phyloP scores from a whole-genome alignment of 1,140 invertebrate species.

The Lordiphosa stackelbergi region DNA sequence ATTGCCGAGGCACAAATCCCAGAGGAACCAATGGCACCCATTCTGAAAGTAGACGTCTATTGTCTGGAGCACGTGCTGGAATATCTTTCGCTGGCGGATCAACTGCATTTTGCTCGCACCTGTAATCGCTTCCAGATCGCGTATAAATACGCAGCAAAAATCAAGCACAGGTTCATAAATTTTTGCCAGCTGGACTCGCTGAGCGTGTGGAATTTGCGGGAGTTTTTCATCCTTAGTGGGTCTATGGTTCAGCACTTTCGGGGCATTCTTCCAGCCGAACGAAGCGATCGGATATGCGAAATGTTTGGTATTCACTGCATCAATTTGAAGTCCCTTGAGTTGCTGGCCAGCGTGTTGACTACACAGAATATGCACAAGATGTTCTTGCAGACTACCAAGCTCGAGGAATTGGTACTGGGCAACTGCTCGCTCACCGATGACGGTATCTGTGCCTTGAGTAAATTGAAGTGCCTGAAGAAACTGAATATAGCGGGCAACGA shows the following conservation, averaged over 20 bases:
- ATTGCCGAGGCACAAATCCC: neutral
- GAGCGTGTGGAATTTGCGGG: conserved; percentile 51
- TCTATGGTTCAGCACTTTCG: conserved; percentile 8
- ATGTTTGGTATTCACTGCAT: conserved; percentile 28
- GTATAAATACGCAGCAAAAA: too few relatives aligned
- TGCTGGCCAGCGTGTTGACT: conserved; percentile 9
- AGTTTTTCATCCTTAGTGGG: conserved; percentile 50
- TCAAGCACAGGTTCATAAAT: too few relatives aligned
- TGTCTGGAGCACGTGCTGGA: conserved; percentile 32
- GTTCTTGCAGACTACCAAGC: conserved; percentile 11
- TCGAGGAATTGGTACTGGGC: conserved; percentile 16
- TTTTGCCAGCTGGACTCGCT: conserved; percentile 14
- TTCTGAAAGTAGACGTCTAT: conserved; percentile 38
- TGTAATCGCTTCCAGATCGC: conserved; percentile 34
- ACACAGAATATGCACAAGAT: conserved; percentile 16
- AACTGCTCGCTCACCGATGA: conserved; percentile 11
- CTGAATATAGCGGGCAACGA: conserved; percentile 28
- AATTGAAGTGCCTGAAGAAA: conserved; percentile 20
- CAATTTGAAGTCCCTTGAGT: conserved; percentile 23
- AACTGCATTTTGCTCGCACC: conserved; percentile 42
- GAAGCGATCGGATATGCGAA: conserved; percentile 24
- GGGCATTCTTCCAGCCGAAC: conserved; percentile 19
- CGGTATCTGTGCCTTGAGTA: conserved; percentile 1
- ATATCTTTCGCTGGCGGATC: conserved; percentile 18
- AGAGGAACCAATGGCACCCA: neutral